Percentiles rank a stretch among this genome's conserved stretches.
Conservation (phyloP, 2,888 invertebrate genomes). For the Panzeria rudis region DNA sequence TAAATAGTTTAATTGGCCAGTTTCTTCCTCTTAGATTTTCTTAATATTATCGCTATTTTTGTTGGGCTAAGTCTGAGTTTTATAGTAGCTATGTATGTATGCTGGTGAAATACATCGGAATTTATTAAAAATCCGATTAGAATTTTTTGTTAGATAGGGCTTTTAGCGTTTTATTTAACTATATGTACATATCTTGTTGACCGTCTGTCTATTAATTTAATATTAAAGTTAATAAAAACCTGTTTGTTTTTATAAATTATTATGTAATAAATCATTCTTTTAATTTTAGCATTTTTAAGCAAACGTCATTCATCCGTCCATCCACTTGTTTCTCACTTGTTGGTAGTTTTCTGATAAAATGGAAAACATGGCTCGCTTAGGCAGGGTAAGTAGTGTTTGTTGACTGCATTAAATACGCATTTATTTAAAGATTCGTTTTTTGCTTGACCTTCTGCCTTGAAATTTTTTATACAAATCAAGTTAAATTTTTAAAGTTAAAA, state of each 20-base stretch:
- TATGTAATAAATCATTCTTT: conserved; percentile 31
- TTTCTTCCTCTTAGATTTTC: too few relatives aligned
- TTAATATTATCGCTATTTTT: too few relatives aligned
- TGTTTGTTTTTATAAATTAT: conserved; percentile 24
- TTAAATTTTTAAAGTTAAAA: conserved; percentile 2
- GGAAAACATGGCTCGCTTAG: conserved; percentile 68
- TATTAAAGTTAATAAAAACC: conserved; percentile 23
- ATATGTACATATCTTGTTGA: background rate
- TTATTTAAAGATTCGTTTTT: conserved; percentile 17
- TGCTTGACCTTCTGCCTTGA: conserved; percentile 54
- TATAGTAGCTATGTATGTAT: too few relatives aligned
- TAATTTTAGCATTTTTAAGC: conserved; percentile 28
- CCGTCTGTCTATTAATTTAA: conserved; percentile 11
- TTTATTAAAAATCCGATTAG: too few relatives aligned
- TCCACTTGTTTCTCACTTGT: background rate
- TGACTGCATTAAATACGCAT: background rate
- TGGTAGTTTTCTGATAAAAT: conserved; percentile 50
- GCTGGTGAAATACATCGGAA: too few relatives aligned
- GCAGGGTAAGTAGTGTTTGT: conserved; percentile 52
- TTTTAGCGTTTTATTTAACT: too few relatives aligned
- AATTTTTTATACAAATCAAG: conserved; percentile 15
- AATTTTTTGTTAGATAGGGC: too few relatives aligned
- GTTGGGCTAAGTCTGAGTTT: too few relatives aligned
- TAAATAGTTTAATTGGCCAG: too few relatives aligned
- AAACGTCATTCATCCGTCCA: conserved; percentile 6